Conservation (phyloP, 2,797 vertebrate species). For the Scomberomorus guttatus region DNA sequence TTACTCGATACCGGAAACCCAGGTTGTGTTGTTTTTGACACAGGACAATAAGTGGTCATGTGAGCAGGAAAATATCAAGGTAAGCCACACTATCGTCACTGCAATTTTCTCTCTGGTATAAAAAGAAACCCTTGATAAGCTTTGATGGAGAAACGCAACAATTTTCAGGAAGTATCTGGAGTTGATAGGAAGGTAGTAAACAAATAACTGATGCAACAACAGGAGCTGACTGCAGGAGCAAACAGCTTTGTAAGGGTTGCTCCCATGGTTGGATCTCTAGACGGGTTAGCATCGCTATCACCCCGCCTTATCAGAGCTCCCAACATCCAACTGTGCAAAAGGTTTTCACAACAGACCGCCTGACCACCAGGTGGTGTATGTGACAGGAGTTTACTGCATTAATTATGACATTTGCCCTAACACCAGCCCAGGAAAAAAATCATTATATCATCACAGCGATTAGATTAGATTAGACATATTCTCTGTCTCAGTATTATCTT, state of each 20-base stretch:
- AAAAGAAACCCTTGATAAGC: slow-evolving; percentile 1
- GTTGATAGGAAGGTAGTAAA: background rate
- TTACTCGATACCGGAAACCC: background rate
- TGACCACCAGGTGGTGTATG: slow-evolving; percentile 78
- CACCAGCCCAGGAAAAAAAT: slow-evolving; percentile 1
- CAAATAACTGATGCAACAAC: background rate
- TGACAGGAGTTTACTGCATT: slow-evolving; percentile 37
- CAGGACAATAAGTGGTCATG: background rate
- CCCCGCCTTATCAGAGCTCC: background rate
- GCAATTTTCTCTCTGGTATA: background rate
- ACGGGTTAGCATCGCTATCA: background rate
- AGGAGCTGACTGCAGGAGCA: background rate
- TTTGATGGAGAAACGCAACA: background rate
- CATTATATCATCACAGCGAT: background rate
- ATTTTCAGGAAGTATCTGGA: background rate
- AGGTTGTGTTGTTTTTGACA: background rate
- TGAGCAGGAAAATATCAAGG: background rate
- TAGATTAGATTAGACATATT: background rate
- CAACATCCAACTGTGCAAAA: background rate
- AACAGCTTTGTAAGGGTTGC: background rate
- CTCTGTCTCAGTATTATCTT: background rate
- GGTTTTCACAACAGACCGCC: slow-evolving; percentile 40
- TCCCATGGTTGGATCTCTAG: background rate
- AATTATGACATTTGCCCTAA: slow-evolving; percentile 28
- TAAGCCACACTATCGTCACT: background rate